Evolutionary conservation across 2,113 vertebrate species (phyloP).

Genomic region (Apeltes quadracus): DNA sequence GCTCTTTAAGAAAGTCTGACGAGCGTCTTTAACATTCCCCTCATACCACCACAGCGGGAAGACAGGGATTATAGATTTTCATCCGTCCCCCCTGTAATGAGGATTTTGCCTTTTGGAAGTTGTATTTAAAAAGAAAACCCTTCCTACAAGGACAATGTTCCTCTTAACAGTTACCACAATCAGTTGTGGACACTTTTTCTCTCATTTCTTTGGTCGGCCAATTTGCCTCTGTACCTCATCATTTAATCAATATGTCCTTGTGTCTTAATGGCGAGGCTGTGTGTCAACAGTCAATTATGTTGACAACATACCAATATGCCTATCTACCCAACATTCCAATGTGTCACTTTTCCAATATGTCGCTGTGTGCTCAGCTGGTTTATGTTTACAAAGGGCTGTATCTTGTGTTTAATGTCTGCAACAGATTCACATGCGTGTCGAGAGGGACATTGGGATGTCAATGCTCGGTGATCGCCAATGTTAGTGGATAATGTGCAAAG

Average conservation of each 20-base stretch:
- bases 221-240: neutral
- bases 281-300: neutral
- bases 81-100: neutral
- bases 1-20: neutral
- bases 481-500: no score
- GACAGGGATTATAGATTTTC: neutral
- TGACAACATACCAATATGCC: neutral
- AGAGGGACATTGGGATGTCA: neutral
- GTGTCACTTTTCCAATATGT: conserved; percentile 7
- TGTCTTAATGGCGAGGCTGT: neutral
- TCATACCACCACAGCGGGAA: neutral
- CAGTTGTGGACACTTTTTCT: neutral
- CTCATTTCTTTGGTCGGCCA: neutral
- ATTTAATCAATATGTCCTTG: conserved; percentile 6
- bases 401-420: neutral
- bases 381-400: neutral
- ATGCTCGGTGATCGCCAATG: no score
- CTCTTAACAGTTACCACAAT: neutral
- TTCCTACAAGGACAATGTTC: neutral
- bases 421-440: neutral
- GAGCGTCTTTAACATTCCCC: neutral
- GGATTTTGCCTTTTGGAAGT: neutral
- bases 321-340: neutral
- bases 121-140: neutral
- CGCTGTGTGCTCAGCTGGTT: neutral